phyloP scores from a whole-genome alignment of 2,113 vertebrate species.

The Taxidea taxus region DNA sequence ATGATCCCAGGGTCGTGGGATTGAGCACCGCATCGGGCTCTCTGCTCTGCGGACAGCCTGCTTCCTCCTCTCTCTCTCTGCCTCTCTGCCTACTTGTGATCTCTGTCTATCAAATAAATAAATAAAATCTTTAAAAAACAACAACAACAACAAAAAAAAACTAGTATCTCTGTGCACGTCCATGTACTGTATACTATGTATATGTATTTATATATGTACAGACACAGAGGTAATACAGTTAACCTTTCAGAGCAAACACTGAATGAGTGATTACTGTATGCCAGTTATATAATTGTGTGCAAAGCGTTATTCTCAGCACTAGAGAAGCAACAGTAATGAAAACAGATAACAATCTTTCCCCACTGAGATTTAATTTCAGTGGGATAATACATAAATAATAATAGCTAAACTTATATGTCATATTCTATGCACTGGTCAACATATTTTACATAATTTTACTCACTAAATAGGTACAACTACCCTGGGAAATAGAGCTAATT shows the following conservation, averaged over 20 bases:
- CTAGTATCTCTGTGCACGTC: neutral
- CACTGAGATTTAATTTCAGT: neutral
- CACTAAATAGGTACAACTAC: neutral
- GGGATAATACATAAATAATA: neutral
- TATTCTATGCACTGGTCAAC: neutral
- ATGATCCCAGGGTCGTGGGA: no score
- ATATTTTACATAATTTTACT: neutral
- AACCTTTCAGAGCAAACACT: neutral
- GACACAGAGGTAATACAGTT: neutral
- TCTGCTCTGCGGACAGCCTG: no score
- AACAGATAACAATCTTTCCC: neutral
- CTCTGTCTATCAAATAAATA: no score
- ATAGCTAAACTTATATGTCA: neutral
- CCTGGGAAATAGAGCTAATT: neutral
- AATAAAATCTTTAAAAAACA: no score
- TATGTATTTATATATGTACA: neutral
- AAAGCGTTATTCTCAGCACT: neutral
- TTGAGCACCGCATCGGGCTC: no score
- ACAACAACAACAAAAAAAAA: no score
- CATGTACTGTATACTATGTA: neutral
- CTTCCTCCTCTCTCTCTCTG: no score
- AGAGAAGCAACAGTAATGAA: neutral
- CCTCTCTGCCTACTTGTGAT: no score
- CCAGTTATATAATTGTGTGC: neutral
- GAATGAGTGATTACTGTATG: neutral